A percentile compares a stretch with the other conserved stretches of the same genome.
Evolutionary conservation across 2,888 invertebrate genomes (phyloP).

Genomic region (Eupeodes latifasciatus): DNA sequence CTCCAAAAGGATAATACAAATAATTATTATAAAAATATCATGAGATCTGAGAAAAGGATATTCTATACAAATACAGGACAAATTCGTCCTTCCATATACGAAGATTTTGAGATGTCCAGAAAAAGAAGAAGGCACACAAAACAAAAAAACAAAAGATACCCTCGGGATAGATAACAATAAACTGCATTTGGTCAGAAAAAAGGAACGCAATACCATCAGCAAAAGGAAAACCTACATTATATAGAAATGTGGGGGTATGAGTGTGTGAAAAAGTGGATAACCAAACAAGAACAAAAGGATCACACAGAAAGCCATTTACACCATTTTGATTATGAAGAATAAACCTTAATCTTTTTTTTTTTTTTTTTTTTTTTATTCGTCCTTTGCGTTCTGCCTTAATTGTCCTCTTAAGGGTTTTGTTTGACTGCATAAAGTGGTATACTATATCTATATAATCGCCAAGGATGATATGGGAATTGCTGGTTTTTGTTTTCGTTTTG

Average conservation of each 20-base stretch:
- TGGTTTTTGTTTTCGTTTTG: neutral
- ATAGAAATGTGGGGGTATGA: neutral
- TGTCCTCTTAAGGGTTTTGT: conserved; percentile 65
- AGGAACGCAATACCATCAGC: conserved; percentile 19
- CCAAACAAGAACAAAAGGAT: conserved; percentile 21
- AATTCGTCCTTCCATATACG: conserved; percentile 11
- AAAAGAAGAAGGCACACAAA: neutral
- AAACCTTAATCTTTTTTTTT: conserved; percentile 48
- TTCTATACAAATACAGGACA: neutral
- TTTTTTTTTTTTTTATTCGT: conserved; percentile 35
- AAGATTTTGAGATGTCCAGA: conserved; percentile 41
- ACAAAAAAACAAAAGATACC: conserved; percentile 45
- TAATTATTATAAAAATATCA: conserved; percentile 68
- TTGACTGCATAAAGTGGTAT: conserved; percentile 27
- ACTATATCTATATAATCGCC: neutral
- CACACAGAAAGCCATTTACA: conserved; percentile 61
- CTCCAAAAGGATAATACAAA: conserved; percentile 65
- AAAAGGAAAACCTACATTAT: neutral
- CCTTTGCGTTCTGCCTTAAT: conserved; percentile 60
- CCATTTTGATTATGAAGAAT: conserved; percentile 70
- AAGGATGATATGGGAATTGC: conserved; percentile 6
- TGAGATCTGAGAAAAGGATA: conserved; percentile 6
- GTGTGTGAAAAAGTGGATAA: conserved; percentile 20
- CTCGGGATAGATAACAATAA: conserved; percentile 70
- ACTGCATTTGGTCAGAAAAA: conserved; percentile 67